A percentile compares a stretch with the other conserved stretches of the same genome.
Evolutionary conservation across 2,888 invertebrate genomes (phyloP).

Genomic region (Lepetodrilus schrolli): DNA sequence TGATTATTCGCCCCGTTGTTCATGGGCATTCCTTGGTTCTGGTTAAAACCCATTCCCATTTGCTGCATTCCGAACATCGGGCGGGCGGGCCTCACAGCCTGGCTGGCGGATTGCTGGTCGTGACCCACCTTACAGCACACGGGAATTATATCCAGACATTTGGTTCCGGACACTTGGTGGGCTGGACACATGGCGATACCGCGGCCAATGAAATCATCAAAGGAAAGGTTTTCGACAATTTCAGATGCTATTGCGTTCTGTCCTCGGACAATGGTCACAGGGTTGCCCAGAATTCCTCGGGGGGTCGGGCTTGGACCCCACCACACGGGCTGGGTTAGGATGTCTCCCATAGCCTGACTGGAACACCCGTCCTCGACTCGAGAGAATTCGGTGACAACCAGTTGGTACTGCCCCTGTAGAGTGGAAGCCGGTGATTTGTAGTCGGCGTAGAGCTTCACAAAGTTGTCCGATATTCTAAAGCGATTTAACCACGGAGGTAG

Average conservation of each 20-base stretch:
- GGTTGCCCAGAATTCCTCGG: constrained; percentile 13
- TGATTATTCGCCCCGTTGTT: constrained; percentile 14
- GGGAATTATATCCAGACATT: constrained; percentile 9
- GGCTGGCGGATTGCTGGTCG: constrained; percentile 7
- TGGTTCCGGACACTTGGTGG: background rate
- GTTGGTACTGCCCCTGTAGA: constrained; percentile 21
- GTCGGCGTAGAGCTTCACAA: too few species aligned
- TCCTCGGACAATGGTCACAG: background rate
- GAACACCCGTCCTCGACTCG: constrained; percentile 17
- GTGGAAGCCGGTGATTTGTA: background rate
- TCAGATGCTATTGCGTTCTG: constrained; percentile 16
- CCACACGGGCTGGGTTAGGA: constrained; percentile 8
- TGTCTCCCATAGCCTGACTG: constrained; percentile 21
- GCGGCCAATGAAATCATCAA: constrained; percentile 6
- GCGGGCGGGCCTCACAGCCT: background rate
- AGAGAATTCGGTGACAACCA: constrained; percentile 8
- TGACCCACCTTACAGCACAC: constrained; percentile 25
- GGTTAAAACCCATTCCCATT: too few species aligned
- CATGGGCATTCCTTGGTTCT: too few species aligned
- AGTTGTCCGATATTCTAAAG: too few species aligned
- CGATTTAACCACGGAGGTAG: too few species aligned
- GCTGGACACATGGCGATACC: constrained; percentile 21
- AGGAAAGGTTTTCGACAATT: background rate
- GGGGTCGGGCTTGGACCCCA: constrained; percentile 11
- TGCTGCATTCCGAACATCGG: background rate